A percentile compares a stretch with the other conserved stretches of the same genome.
These are phyloP conservation scores for Oreochromis niloticus DNA, from an alignment of 2,113 vertebrate species.

Conservation along the genomic window DNA sequence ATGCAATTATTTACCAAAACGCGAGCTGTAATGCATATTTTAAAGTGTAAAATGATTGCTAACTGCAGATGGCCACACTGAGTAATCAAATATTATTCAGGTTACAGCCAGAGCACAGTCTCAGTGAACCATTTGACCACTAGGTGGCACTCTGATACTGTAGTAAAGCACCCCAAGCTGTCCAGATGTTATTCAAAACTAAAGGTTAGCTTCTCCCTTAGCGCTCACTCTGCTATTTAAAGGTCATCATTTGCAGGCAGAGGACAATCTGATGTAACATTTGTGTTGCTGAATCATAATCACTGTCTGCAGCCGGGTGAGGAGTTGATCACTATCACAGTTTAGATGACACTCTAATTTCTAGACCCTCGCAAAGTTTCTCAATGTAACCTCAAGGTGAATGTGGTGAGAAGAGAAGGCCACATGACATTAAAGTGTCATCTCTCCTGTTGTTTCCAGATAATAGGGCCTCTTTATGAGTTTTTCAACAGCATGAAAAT, in stretches of 20 bases:
- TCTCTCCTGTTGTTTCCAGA: neutral
- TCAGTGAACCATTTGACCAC: slow-evolving; percentile 7
- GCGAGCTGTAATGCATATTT: neutral
- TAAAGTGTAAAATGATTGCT: neutral
- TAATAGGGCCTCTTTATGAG: neutral
- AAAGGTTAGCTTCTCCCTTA: slow-evolving; percentile 46
- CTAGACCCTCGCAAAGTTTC: neutral
- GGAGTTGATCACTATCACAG: slow-evolving; percentile 27
- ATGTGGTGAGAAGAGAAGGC: neutral
- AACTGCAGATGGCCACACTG: neutral
- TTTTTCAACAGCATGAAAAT: neutral
- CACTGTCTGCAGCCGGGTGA: neutral
- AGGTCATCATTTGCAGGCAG: slow-evolving; percentile 50
- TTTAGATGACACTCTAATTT: neutral
- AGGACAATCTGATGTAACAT: slow-evolving; percentile 48
- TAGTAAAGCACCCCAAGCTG: neutral
- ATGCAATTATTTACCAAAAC: neutral
- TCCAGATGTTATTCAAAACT: slow-evolving; percentile 32
- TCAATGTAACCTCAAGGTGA: neutral
- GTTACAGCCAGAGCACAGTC: neutral
- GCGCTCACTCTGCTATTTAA: slow-evolving; percentile 30
- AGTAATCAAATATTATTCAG: neutral
- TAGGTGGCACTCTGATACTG: slow-evolving; percentile 58
- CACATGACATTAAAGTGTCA: neutral
- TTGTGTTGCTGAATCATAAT: slow-evolving; percentile 39